A percentile compares a stretch with the other conserved stretches of the same genome.
These are phyloP conservation scores for Balanococcus diminutus DNA, from an alignment of 2,888 invertebrate genomes.

Conservation along the genomic window DNA sequence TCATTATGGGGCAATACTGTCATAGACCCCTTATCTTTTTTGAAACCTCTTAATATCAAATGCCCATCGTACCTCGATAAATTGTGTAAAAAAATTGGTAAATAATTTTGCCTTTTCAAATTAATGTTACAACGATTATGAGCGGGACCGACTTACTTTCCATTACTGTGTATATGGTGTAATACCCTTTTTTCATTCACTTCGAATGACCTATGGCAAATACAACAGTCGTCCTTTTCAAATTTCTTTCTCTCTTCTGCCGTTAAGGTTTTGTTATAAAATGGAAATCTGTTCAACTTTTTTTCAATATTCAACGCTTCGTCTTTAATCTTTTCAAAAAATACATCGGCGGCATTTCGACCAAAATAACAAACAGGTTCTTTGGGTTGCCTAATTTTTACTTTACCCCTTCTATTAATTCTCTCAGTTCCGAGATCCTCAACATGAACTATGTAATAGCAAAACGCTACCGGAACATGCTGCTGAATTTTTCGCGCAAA, in stretches of 20 bases:
- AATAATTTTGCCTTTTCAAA: no score
- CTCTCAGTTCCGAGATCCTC: background rate
- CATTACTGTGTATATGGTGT: no score
- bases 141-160: no score
- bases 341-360: background rate
- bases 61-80: background rate
- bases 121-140: no score
- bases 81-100: no score
- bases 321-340: background rate
- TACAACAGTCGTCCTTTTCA: no score
- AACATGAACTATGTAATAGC: background rate
- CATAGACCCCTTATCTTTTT: background rate
- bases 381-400: background rate
- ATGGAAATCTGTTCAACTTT: no score
- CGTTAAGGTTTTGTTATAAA: no score
- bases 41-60: background rate
- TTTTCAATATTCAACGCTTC: background rate
- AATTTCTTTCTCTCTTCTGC: no score
- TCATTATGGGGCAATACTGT: background rate
- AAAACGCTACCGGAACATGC: background rate
- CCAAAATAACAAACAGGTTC: background rate
- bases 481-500: background rate
- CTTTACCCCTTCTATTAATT: background rate
- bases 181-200: no score
- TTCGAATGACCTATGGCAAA: no score